A percentile compares a stretch with the other conserved stretches of the same genome.
Evolutionary conservation across 1,140 invertebrate genomes (phyloP).

Genomic region (Brachionus rotundiformis): DNA sequence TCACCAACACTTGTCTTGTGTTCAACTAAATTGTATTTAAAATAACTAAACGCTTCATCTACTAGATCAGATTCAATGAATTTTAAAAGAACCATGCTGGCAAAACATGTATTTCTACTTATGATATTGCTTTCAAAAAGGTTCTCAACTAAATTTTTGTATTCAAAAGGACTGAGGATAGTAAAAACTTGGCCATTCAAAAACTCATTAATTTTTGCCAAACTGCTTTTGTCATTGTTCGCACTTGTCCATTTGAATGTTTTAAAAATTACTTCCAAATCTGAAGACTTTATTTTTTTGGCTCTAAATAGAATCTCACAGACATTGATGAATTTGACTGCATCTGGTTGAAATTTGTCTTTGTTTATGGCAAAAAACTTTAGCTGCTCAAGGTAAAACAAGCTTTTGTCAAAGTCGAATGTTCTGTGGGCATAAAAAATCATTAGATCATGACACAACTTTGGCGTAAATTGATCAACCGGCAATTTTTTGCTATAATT

Average conservation of each 20-base stretch:
- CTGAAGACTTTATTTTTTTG: neutral
- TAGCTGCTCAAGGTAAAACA: slow-evolving; percentile 4
- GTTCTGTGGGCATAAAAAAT: neutral
- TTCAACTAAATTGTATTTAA: slow-evolving; percentile 5
- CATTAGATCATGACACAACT: slow-evolving; percentile 15
- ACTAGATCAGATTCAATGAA: neutral
- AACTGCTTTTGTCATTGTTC: neutral
- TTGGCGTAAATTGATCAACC: neutral
- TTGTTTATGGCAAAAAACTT: neutral
- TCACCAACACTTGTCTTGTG: neutral
- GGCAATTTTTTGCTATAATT: neutral
- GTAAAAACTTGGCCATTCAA: neutral
- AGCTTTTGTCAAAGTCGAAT: slow-evolving; percentile 1
- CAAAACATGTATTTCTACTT: neutral
- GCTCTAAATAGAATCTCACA: neutral
- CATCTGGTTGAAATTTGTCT: neutral
- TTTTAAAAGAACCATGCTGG: neutral
- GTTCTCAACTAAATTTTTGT: neutral
- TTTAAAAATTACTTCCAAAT: neutral
- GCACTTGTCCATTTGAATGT: slow-evolving; percentile 5
- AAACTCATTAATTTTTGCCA: neutral
- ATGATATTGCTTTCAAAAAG: slow-evolving; percentile 31
- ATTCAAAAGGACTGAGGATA: neutral
- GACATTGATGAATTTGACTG: neutral
- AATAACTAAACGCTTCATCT: slow-evolving; percentile 10